Conservation (phyloP, 2,797 vertebrate species). For the Brotula barbata region DNA sequence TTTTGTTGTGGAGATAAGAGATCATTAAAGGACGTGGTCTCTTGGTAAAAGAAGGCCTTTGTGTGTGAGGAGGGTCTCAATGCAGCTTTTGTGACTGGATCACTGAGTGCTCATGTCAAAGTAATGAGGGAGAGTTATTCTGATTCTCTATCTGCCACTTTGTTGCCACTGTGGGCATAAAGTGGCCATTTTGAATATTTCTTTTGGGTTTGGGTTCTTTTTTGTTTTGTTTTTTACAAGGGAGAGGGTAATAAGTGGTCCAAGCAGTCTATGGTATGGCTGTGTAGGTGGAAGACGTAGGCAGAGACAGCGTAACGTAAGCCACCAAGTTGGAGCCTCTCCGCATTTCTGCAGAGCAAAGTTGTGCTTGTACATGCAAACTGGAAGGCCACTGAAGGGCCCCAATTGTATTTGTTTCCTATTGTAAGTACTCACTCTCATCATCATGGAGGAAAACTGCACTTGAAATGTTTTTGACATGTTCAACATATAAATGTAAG, state of each 20-base stretch:
- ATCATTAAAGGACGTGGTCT: constrained; percentile 69
- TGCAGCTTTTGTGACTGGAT: constrained; percentile 77
- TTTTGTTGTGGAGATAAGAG: constrained; percentile 72
- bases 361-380: constrained; percentile 23
- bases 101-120: constrained; percentile 57
- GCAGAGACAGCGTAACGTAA: constrained; percentile 37
- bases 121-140: constrained; percentile 68
- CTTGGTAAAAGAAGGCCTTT: constrained; percentile 69
- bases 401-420: constrained; percentile 4
- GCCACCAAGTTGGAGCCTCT: constrained; percentile 24
- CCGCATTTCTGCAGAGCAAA: constrained; percentile 10
- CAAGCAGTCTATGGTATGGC: constrained; percentile 63
- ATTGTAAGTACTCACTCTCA: constrained; percentile 19
- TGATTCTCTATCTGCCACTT: constrained; percentile 59
- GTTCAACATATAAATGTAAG: too few species aligned
- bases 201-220: constrained; percentile 18
- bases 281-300: constrained; percentile 69
- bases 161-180: constrained; percentile 64
- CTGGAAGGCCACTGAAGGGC: background rate
- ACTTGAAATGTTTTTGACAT: constrained; percentile 10
- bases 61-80: constrained; percentile 72
- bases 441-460: constrained; percentile 9
- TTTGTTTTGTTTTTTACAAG: constrained; percentile 34
- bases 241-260: constrained; percentile 36
- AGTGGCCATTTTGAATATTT: constrained; percentile 50